A percentile compares a stretch with the other conserved stretches of the same genome.
These are phyloP conservation scores for Chlorocebus sabaeus DNA, from an alignment of 2,113 vertebrate species.

Conservation along the genomic window DNA sequence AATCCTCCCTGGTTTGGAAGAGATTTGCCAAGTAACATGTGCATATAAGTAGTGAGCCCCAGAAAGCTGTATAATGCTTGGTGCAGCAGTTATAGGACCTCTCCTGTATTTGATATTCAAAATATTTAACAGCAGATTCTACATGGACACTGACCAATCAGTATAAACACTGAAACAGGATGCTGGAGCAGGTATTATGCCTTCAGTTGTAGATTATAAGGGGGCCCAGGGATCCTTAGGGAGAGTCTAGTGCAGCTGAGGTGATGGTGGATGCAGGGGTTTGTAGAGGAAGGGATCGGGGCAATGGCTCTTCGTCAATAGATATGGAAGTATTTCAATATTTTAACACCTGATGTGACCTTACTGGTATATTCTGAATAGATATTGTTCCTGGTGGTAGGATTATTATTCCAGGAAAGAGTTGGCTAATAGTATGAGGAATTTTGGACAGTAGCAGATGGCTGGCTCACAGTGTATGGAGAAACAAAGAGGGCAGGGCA, in stretches of 20 bases:
- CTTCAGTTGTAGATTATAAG: background rate
- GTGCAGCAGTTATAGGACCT: background rate
- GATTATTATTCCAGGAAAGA: background rate
- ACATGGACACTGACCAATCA: background rate
- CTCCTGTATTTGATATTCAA: background rate
- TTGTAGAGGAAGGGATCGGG: background rate
- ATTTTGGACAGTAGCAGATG: background rate
- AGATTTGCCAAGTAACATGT: background rate
- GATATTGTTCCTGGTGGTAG: background rate
- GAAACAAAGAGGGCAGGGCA: background rate
- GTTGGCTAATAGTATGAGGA: background rate
- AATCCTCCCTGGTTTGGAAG: background rate
- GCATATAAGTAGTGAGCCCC: background rate
- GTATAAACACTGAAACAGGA: background rate
- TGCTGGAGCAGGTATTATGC: background rate
- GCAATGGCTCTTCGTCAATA: background rate
- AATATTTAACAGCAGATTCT: slow-evolving; percentile 43
- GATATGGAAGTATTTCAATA: background rate
- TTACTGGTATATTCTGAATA: slow-evolving; percentile 11
- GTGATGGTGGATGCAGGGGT: background rate
- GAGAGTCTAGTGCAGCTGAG: background rate
- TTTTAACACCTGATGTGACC: background rate
- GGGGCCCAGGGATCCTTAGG: background rate
- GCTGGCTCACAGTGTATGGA: background rate
- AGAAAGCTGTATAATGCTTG: background rate